Percentiles rank a stretch among this genome's conserved stretches.
Evolutionary conservation across 92 coral and sea anemone genomes (phyloP).

Genomic region (Phymanthus crucifer): DNA sequence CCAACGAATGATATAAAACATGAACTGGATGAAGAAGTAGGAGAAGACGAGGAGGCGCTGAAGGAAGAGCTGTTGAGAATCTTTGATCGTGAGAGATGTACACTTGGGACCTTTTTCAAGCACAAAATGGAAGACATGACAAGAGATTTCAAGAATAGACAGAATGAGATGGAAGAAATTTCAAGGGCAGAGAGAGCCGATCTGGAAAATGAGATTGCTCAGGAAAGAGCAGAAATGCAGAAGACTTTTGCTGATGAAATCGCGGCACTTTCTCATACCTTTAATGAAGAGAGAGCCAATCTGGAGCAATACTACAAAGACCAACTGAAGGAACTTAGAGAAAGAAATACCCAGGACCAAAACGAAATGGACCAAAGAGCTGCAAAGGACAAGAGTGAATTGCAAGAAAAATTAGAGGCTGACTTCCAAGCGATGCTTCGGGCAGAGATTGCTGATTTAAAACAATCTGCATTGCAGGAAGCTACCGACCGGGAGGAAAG

Average conservation of each 20-base stretch:
- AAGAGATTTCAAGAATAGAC: constrained; percentile 50
- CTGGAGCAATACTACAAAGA: constrained; percentile 83
- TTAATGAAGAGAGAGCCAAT: constrained; percentile 80
- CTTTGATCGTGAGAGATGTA: constrained; percentile 82
- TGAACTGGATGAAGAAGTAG: constrained; percentile 51
- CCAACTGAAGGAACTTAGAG: constrained; percentile 69
- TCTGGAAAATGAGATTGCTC: constrained; percentile 69
- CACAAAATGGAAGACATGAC: constrained; percentile 75
- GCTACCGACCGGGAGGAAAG: constrained; percentile 49
- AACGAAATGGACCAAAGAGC: constrained; percentile 61
- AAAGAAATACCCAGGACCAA: constrained; percentile 61
- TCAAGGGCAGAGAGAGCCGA: constrained; percentile 71
- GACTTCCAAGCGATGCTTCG: constrained; percentile 75
- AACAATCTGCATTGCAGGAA: constrained; percentile 52
- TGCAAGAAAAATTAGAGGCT: constrained; percentile 72
- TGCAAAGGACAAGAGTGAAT: constrained; percentile 67
- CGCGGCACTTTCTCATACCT: constrained; percentile 82
- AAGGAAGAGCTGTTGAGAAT: constrained; percentile 84
- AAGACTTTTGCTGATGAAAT: constrained; percentile 81
- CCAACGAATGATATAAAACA: constrained; percentile 24
- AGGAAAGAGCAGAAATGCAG: constrained; percentile 89
- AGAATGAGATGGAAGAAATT: constrained; percentile 77
- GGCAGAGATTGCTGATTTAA: constrained; percentile 51
- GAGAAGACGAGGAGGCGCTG: constrained; percentile 67
- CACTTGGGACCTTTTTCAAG: constrained; percentile 77